Percentiles rank a stretch among this genome's conserved stretches.
phyloP scores from a whole-genome alignment of 1,140 invertebrate genomes.

The Nixonia krombeini region DNA sequence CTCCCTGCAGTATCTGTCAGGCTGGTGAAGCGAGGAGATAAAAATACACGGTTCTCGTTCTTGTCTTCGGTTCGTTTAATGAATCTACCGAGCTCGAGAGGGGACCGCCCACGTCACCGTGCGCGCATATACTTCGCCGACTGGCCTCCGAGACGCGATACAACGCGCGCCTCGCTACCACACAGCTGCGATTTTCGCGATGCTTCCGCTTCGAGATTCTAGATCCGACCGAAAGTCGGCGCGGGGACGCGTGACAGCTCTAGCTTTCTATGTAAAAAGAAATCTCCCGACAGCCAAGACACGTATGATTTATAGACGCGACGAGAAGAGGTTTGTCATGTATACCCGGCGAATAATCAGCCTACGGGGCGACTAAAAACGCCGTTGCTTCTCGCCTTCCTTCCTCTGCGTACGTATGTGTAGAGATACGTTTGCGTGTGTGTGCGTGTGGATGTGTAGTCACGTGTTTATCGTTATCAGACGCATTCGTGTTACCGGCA shows the following conservation, averaged over 20 bases:
- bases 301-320: slow-evolving; percentile 44
- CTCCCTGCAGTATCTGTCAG: slow-evolving; percentile 48
- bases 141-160: slow-evolving; percentile 20
- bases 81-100: slow-evolving; percentile 41
- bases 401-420: too few relatives aligned
- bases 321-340: slow-evolving; percentile 38
- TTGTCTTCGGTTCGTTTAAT: slow-evolving; percentile 52
- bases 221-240: slow-evolving; percentile 41
- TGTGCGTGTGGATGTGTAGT: too few relatives aligned
- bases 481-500: too few relatives aligned
- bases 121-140: slow-evolving; percentile 25
- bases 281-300: slow-evolving; percentile 20
- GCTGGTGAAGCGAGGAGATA: slow-evolving; percentile 51
- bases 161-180: slow-evolving; percentile 13
- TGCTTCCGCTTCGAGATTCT: slow-evolving; percentile 44
- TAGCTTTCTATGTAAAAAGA: slow-evolving; percentile 23
- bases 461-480: too few relatives aligned
- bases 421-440: too few relatives aligned
- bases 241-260: slow-evolving; percentile 40
- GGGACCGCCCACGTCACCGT: slow-evolving; percentile 61
- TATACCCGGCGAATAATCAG: too few relatives aligned
- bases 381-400: too few relatives aligned
- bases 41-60: slow-evolving; percentile 63
- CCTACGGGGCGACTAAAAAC: too few relatives aligned
- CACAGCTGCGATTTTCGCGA: slow-evolving; percentile 38